Evolutionary conservation across 1,140 invertebrate species (phyloP).

Genomic region (Pogonognathellus flavescens): DNA sequence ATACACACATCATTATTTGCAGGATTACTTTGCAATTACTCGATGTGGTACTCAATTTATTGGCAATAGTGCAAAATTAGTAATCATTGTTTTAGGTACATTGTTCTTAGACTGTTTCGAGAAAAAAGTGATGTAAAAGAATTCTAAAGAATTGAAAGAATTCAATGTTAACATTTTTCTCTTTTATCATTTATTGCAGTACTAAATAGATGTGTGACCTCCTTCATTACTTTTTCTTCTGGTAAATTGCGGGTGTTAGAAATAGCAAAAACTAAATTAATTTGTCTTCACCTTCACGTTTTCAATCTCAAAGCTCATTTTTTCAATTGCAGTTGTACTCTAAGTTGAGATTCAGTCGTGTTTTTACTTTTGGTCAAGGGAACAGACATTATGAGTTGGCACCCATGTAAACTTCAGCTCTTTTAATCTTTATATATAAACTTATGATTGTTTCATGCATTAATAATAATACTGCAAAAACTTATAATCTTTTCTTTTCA

Average conservation of each 20-base stretch:
- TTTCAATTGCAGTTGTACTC: neutral
- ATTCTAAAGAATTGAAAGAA: too few relatives aligned
- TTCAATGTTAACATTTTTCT: constrained; percentile 11
- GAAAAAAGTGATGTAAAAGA: neutral
- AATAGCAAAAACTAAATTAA: constrained; percentile 20
- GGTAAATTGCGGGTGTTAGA: neutral
- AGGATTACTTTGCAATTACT: neutral
- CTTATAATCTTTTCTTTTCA: too few relatives aligned
- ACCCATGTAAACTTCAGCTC: too few relatives aligned
- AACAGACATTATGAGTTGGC: too few relatives aligned
- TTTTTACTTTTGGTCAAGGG: too few relatives aligned
- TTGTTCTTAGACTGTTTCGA: neutral
- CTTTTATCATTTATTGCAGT: neutral
- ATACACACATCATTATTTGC: constrained; percentile 3
- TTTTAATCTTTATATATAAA: too few relatives aligned
- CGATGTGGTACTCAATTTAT: too few relatives aligned
- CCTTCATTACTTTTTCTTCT: neutral
- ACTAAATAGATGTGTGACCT: neutral
- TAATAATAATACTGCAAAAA: too few relatives aligned
- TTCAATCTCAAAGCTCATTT: neutral
- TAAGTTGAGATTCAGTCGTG: too few relatives aligned
- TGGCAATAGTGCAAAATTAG: too few relatives aligned
- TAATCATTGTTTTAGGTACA: too few relatives aligned
- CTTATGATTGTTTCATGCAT: too few relatives aligned
- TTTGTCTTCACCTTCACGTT: constrained; percentile 32